Percentiles rank a stretch among this genome's conserved stretches.
Evolutionary conservation across 2,113 vertebrate species (phyloP).

Genomic region (Castor canadensis): DNA sequence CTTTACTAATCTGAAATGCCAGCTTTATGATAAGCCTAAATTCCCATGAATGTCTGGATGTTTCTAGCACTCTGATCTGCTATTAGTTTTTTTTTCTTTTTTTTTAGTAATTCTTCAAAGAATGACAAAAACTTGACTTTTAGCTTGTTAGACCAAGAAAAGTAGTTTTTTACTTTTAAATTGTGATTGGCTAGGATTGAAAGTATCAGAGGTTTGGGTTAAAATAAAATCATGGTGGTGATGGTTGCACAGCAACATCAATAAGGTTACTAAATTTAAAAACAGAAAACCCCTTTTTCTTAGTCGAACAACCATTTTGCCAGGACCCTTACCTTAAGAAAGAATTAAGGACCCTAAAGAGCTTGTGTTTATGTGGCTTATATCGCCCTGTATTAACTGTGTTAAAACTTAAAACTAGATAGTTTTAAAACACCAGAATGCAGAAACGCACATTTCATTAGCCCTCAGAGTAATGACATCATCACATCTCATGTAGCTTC

Average conservation of each 20-base stretch:
- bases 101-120: neutral
- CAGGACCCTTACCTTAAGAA: neutral
- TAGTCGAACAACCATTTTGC: neutral
- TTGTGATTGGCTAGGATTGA: neutral
- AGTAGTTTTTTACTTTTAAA: neutral
- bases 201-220: neutral
- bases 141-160: neutral
- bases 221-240: neutral
- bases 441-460: constrained; percentile 21
- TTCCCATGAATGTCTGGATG: neutral
- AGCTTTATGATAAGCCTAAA: neutral
- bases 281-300: neutral
- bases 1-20: neutral
- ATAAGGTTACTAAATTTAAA: neutral
- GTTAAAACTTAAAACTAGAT: neutral
- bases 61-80: neutral
- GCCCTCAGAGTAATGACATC: neutral
- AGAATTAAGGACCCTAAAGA: neutral
- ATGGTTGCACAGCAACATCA: neutral
- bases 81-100: neutral
- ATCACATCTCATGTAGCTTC: neutral
- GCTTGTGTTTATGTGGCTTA: neutral
- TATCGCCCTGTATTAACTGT: neutral
- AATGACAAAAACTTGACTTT: constrained; percentile 16
- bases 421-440: neutral